These are phyloP conservation scores for Macrosteles quadrilineatus DNA, from an alignment of 1,140 invertebrate species.

Conservation along the genomic window DNA sequence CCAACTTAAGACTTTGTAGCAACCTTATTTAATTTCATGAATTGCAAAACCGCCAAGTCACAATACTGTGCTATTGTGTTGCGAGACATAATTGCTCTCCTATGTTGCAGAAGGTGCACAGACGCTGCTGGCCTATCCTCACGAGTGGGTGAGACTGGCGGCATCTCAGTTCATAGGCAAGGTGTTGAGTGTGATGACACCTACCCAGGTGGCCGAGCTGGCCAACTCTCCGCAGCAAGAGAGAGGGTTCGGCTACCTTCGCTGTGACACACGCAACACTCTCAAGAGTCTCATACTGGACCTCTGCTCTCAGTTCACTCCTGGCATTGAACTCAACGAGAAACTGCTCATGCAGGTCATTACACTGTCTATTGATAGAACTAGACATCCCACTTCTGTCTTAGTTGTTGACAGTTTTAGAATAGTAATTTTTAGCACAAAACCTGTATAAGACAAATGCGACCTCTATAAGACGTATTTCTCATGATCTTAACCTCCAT, in stretches of 20 bases:
- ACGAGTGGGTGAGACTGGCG: slow-evolving; percentile 73
- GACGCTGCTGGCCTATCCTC: slow-evolving; percentile 60
- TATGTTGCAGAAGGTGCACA: slow-evolving; percentile 51
- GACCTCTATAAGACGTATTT: too few species aligned
- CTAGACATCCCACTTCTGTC: neutral
- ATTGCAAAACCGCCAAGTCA: too few species aligned
- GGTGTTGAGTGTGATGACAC: slow-evolving; percentile 64
- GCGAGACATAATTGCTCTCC: too few species aligned
- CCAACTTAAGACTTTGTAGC: too few species aligned
- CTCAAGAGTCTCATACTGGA: slow-evolving; percentile 41
- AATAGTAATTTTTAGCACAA: too few species aligned
- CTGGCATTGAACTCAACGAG: slow-evolving; percentile 49
- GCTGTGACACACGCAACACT: slow-evolving; percentile 28
- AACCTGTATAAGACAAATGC: too few species aligned
- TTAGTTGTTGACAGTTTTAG: too few species aligned
- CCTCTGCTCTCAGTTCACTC: slow-evolving; percentile 48
- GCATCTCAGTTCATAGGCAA: slow-evolving; percentile 73
- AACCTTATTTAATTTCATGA: too few species aligned
- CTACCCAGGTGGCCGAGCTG: slow-evolving; percentile 56
- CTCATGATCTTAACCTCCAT: too few species aligned
- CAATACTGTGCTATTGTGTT: too few species aligned
- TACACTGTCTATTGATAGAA: slow-evolving; percentile 1
- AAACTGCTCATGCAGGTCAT: slow-evolving; percentile 47
- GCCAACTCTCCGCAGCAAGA: slow-evolving; percentile 20
- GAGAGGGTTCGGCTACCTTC: slow-evolving; percentile 27